Conservation (phyloP, 2,888 invertebrate genomes). For the Limnephilus rhombicus region DNA sequence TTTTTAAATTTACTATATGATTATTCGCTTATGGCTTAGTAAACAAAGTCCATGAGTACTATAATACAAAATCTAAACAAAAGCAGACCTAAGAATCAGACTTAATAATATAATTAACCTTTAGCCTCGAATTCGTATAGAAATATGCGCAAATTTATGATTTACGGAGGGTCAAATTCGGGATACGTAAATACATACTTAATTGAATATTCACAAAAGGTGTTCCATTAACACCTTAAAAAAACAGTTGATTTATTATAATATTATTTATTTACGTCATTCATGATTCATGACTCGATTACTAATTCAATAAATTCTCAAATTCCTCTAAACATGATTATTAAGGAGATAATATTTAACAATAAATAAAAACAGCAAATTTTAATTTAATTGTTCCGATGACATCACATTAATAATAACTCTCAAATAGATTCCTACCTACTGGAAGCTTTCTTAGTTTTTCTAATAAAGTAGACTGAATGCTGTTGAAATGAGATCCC, state of each 20-base stretch:
- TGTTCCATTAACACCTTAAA: background rate
- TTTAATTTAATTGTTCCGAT: background rate
- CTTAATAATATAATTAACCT: background rate
- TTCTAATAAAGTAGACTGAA: background rate
- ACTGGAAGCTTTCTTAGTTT: background rate
- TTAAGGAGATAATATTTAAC: background rate
- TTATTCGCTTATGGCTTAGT: too few relatives aligned
- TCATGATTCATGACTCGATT: background rate
- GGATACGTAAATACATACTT: background rate
- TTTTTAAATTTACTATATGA: too few relatives aligned
- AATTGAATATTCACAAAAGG: background rate
- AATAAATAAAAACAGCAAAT: background rate
- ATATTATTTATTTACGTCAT: background rate
- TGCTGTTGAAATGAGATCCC: too few relatives aligned
- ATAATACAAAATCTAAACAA: too few relatives aligned
- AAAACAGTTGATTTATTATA: background rate
- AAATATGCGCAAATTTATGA: background rate
- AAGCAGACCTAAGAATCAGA: too few relatives aligned
- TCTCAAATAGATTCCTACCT: background rate
- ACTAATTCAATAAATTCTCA: background rate
- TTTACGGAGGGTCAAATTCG: background rate
- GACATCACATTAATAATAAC: background rate
- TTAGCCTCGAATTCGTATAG: background rate
- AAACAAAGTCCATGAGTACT: too few relatives aligned
- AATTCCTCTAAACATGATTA: background rate